Evolutionary conservation across 2,797 vertebrate genomes (phyloP), one percentile per base, ranked within the genome.

Genomic region (Acanthurus lineatus): DNA sequence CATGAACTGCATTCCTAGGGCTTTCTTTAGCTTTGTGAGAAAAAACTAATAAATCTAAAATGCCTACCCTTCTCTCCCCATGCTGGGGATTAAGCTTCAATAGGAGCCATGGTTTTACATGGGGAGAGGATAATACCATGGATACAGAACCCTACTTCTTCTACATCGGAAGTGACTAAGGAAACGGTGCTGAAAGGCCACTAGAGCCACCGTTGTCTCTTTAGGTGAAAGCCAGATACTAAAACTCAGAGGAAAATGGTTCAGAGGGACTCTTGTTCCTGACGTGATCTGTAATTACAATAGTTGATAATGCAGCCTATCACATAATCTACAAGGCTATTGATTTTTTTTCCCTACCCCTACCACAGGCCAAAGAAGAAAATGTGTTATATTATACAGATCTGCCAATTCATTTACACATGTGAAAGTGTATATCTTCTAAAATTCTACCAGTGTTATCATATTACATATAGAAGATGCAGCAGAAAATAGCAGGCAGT

Each of bases 11-110:
- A 93, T 93, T 91, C 79, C 68, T 73, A 69, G 76, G 88, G 86
- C 81, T 91, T 88, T 90, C 83, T 84, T 85, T 84, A 91, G 89
- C 80, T 93, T 88, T 89, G 83, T 85, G 84, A 49, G 63, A 62
- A 86, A 86, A 92, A 92, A 78, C 72, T 80, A 90, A 94, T 92
- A 91, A 81, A 94, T 91, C 86, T 91, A 88, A 93, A 87, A 90
- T 76, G 83, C 79, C 82, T 87, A 57, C 76, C 77, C 79, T 88
- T 82, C 82, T 84, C 84, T 90, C 82, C 82, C 79, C 80, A 79
- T 88, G 82, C 80, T 76, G 77, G 65, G 89, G 89, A 94, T 95
- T 93, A 92, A 79, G 73, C 83, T 83, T 77, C 66, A 67, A 90
- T 80, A 84, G 88, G 86, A 90, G 72, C 83, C 71, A 79, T 89